Percentiles rank a stretch among this genome's conserved stretches.
Conservation (phyloP, 2,888 invertebrate genomes). For the Sympetrum striolatum region DNA sequence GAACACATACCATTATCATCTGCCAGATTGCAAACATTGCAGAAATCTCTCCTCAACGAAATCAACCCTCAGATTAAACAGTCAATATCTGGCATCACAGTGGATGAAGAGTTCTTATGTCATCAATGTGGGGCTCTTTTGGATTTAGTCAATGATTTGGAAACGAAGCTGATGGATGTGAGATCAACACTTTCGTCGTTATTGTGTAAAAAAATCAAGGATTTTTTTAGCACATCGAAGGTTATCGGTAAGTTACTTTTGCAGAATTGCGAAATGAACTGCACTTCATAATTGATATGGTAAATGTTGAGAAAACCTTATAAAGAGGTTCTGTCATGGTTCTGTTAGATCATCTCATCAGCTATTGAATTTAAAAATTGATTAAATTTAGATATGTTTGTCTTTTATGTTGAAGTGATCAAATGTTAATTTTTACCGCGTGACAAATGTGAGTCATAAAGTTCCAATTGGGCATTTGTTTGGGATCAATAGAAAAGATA, state of each 20-base stretch:
- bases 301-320: too few relatives aligned
- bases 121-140: neutral
- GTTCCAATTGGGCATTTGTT: too few relatives aligned
- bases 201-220: neutral
- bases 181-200: neutral
- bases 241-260: neutral
- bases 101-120: neutral
- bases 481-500: too few relatives aligned
- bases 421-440: too few relatives aligned
- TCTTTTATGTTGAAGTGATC: too few relatives aligned
- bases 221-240: neutral
- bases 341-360: too few relatives aligned
- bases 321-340: too few relatives aligned
- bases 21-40: neutral
- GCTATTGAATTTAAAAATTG: too few relatives aligned
- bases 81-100: neutral
- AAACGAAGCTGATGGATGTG: neutral
- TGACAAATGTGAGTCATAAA: too few relatives aligned
- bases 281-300: too few relatives aligned
- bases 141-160: neutral
- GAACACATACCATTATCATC: neutral
- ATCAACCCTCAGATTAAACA: neutral
- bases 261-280: too few relatives aligned
- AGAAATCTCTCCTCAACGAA: neutral
- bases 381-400: too few relatives aligned